phyloP scores from a whole-genome alignment of 2,113 vertebrate genomes.

The Sylvietta virens region DNA sequence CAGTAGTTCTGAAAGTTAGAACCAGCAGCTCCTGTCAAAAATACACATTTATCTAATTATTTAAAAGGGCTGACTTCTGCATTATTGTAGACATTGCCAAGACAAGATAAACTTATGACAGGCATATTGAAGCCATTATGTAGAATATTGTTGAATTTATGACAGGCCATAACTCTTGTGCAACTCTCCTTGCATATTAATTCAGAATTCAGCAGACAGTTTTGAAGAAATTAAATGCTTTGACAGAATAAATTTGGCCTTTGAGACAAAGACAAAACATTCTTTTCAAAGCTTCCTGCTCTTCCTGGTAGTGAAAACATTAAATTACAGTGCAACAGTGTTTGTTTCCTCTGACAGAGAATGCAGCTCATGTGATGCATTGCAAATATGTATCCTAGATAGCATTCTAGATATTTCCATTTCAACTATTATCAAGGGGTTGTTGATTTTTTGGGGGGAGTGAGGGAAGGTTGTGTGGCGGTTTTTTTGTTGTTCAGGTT shows the following conservation, averaged over 20 bases:
- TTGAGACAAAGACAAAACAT: conserved; percentile 4
- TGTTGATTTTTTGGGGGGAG: background rate
- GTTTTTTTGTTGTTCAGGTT: fast-evolving
- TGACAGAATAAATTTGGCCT: conserved; percentile 38
- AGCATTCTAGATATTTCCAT: background rate
- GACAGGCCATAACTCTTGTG: conserved; percentile 53
- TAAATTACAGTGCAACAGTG: background rate
- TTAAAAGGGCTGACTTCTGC: conserved; percentile 24
- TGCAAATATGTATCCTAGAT: background rate
- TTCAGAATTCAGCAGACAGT: background rate
- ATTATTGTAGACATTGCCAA: background rate
- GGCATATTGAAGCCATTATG: conserved; percentile 46
- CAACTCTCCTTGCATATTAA: conserved; percentile 44
- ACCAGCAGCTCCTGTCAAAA: conserved; percentile 23
- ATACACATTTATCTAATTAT: conserved; percentile 40
- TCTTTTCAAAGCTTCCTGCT: background rate
- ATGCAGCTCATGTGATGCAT: background rate
- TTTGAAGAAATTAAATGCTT: conserved; percentile 53
- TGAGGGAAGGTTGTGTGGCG: fast-evolving
- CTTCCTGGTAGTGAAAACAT: background rate
- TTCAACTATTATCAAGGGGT: background rate
- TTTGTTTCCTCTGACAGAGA: conserved; percentile 5
- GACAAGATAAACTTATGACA: conserved; percentile 47
- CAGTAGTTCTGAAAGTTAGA: background rate
- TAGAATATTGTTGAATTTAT: conserved; percentile 40